These are phyloP conservation scores for Bombus breviceps DNA, from an alignment of 1,140 invertebrate genomes.

Conservation along the genomic window DNA sequence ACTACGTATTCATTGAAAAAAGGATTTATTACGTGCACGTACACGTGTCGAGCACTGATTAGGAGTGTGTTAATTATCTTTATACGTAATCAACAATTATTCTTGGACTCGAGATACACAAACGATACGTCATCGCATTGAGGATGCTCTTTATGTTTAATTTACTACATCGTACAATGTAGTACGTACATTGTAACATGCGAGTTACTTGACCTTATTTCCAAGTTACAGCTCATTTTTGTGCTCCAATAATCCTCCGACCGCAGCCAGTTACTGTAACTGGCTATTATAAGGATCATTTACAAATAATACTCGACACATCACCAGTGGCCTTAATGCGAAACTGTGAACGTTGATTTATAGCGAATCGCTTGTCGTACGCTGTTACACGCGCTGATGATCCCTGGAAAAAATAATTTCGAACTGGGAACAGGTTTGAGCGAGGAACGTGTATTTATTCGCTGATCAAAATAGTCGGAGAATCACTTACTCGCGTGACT, in stretches of 20 bases:
- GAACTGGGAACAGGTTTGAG: not conserved
- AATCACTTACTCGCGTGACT: not conserved
- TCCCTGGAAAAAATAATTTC: not conserved
- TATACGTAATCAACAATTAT: not conserved
- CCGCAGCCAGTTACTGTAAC: not conserved
- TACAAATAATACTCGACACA: not conserved
- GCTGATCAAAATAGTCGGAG: not conserved
- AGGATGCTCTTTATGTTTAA: not conserved
- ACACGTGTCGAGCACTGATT: not conserved
- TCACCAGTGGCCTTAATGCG: not conserved
- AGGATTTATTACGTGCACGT: no score
- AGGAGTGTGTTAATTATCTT: not conserved
- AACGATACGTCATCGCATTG: not conserved
- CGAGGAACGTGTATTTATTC: not conserved
- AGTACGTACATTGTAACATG: not conserved
- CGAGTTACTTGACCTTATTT: constrained; percentile 4
- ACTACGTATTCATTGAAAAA: not conserved
- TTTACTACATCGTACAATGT: not conserved
- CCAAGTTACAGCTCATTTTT: not conserved
- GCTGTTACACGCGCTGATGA: not conserved
- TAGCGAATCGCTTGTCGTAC: not conserved
- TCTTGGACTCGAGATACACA: not conserved
- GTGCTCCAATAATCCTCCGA: constrained; percentile 4
- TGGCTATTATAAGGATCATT: not conserved
- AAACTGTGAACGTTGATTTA: not conserved